These are phyloP conservation scores for Callorhinus ursinus DNA, from an alignment of 2,113 vertebrate genomes.

Conservation along the genomic window DNA sequence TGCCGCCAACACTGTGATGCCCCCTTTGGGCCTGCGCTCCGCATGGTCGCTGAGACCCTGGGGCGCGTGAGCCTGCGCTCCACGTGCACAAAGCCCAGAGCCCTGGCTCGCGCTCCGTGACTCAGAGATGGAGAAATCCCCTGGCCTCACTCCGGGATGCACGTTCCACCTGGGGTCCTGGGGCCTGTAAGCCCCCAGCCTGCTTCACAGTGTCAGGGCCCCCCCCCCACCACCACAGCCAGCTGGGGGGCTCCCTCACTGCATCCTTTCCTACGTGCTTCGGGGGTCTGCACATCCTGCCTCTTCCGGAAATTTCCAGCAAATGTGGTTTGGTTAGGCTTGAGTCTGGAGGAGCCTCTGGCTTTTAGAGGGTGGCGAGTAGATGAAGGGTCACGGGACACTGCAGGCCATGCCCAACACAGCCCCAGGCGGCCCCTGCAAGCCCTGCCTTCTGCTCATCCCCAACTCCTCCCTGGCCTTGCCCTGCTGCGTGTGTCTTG, in stretches of 20 bases:
- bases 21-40: neutral
- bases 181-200: neutral
- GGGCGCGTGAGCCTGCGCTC: accelerated
- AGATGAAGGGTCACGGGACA: neutral
- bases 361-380: neutral
- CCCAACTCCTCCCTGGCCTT: neutral
- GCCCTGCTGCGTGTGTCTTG: neutral
- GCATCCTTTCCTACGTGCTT: too few relatives aligned
- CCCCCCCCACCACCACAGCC: neutral
- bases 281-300: neutral
- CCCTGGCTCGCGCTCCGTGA: accelerated
- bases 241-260: accelerated
- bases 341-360: neutral
- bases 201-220: neutral
- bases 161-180: neutral
- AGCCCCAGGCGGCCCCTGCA: neutral
- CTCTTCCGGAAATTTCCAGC: neutral
- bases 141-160: neutral
- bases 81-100: accelerated
- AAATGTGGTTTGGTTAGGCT: neutral
- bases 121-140: neutral
- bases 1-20: neutral
- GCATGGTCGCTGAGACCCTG: neutral
- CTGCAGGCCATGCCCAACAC: accelerated
- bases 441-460: neutral